phyloP scores from a whole-genome alignment of 2,888 invertebrate genomes.

The Dryomyza anilis region DNA sequence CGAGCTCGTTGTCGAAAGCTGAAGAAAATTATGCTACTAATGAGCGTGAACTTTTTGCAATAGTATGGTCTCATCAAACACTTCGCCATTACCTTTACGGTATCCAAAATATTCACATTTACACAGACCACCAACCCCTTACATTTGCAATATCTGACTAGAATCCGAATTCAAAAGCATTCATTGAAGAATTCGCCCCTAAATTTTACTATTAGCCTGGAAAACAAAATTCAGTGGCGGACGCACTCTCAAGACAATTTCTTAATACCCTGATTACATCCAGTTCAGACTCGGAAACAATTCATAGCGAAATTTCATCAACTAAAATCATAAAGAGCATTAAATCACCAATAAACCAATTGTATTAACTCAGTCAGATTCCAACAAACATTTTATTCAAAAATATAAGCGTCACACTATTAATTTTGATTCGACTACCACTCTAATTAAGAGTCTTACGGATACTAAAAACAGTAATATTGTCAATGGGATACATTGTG shows the following conservation, averaged over 20 bases:
- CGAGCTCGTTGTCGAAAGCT: background rate
- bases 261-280: background rate
- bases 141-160: background rate
- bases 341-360: background rate
- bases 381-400: background rate
- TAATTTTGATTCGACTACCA: background rate
- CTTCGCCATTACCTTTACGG: background rate
- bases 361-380: background rate
- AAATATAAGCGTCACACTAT: background rate
- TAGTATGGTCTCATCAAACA: background rate
- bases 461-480: background rate
- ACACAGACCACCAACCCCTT: background rate
- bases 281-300: background rate
- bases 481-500: background rate
- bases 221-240: background rate
- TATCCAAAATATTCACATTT: background rate
- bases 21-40: background rate
- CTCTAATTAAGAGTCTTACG: background rate
- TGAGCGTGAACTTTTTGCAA: background rate
- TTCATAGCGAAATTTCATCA: background rate
- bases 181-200: background rate
- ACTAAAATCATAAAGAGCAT: background rate
- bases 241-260: background rate
- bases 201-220: background rate
- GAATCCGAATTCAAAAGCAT: background rate